Evolutionary conservation across 2,888 invertebrate species (phyloP), one percentile per base, ranked within the genome.

Genomic region (Hyles lineata): DNA sequence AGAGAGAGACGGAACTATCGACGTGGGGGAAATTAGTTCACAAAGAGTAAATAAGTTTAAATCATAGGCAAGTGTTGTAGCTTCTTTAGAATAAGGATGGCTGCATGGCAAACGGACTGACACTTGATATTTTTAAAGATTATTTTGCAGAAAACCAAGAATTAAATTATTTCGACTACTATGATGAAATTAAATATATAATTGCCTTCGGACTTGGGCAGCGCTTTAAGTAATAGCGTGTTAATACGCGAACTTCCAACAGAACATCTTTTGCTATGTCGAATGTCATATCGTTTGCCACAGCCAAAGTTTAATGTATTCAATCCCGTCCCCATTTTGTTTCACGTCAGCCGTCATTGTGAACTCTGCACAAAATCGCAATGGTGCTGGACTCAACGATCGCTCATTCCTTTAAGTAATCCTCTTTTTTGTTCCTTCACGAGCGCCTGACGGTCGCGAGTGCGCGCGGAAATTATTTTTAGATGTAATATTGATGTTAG

Each of bases 401-500:
- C 76, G 78, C 76, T 81, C 81, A 82, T 84, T 84, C 83, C 83
- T 83, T 78, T 43, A 79, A 82, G 75, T 79, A 77, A 77, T 63
- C 62, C 21, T 63, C 21, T 50, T 21, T 21, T 67, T 63, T 67
- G 63, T 63, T 15, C 50, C 21, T 17, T 23, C 43, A 43, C 67
- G 23, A 55, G 55, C 21, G 63, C 35, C 35, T 4, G 11, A 35
- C 9, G 9, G 43, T 43, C 67, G 43, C 50, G 21, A 6, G 63
- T 63, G 63, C 23, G 43, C 7, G 29, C 59, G 50, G 29, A 52
- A 73, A 50, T 70, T 58, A 85, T 82, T 84, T 85, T 85, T 87
- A 85, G 83, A 85, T 35, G 73, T 87, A 85, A 83, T 84, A 80
- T 89, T 81, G 84, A 82, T 86, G 84, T 88, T 87, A 89, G 84